These are phyloP conservation scores for Anodontia alba DNA, from an alignment of 2,888 invertebrate genomes.

Conservation along the genomic window DNA sequence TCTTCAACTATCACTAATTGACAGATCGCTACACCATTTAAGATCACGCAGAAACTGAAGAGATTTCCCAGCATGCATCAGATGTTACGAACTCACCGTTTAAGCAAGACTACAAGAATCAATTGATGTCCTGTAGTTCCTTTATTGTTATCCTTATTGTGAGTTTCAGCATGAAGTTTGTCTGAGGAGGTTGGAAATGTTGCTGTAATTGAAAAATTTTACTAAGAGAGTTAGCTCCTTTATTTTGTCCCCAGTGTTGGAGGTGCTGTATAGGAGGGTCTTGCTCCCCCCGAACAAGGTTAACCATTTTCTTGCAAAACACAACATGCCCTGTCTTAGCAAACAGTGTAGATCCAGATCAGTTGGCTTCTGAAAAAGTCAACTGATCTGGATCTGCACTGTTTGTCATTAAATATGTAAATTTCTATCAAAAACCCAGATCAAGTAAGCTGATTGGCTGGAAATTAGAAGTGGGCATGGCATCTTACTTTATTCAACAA, in stretches of 20 bases:
- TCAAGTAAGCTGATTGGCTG: too few relatives aligned
- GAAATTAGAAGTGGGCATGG: too few relatives aligned
- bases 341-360: too few relatives aligned
- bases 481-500: too few relatives aligned
- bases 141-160: not conserved
- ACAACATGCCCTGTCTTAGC: too few relatives aligned
- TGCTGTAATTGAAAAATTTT: conserved; percentile 3
- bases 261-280: not conserved
- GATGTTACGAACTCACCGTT: conserved; percentile 6
- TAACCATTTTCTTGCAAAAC: not conserved
- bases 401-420: too few relatives aligned
- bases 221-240: not conserved
- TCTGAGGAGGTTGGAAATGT: not conserved
- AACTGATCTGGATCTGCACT: too few relatives aligned
- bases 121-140: not conserved
- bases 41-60: not conserved
- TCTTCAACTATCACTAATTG: conserved; percentile 2
- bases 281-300: not conserved
- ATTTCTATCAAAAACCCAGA: too few relatives aligned
- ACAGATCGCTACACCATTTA: conserved; percentile 12
- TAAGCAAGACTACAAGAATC: not conserved
- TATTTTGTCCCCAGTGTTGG: not conserved
- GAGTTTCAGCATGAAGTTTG: not conserved
- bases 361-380: too few relatives aligned
- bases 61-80: conserved; percentile 13